Percentiles rank a stretch among this genome's conserved stretches.
Conservation (phyloP, 64 coral and sea anemone species). For the Anthopleura sola region DNA sequence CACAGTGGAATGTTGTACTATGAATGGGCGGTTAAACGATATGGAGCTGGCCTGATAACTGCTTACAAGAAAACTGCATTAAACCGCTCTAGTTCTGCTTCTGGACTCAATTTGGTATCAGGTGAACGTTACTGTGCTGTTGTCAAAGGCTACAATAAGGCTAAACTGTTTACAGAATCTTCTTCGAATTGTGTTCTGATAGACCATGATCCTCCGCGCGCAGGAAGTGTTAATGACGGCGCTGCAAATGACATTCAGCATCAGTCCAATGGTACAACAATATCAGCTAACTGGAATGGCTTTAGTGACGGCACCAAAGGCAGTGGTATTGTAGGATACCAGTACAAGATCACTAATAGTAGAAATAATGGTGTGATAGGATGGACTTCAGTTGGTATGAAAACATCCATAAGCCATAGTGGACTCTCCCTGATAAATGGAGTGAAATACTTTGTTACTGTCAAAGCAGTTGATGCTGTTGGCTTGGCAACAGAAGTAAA, state of each 20-base stretch:
- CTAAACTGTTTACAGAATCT: conserved; percentile 55
- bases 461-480: conserved; percentile 50
- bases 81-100: conserved; percentile 33
- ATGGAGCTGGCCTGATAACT: conserved; percentile 48
- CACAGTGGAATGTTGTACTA: conserved; percentile 76
- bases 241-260: conserved; percentile 61
- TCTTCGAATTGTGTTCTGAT: conserved; percentile 80
- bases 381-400: conserved; percentile 75
- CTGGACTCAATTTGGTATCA: conserved; percentile 63
- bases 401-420: conserved; percentile 14
- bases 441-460: conserved; percentile 52
- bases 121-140: conserved; percentile 78
- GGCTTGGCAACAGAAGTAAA: conserved; percentile 32
- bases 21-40: conserved; percentile 57
- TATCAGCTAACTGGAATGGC: conserved; percentile 87
- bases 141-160: conserved; percentile 85
- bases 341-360: conserved; percentile 49
- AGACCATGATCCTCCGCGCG: conserved; percentile 78
- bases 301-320: conserved; percentile 78
- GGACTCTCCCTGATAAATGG: conserved; percentile 30
- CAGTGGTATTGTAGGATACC: conserved; percentile 84
- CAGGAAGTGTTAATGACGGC: conserved; percentile 80
- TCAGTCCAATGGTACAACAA: conserved; percentile 48
- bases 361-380: conserved; percentile 8
- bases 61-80: conserved; percentile 57